These are phyloP conservation scores for Pilophorus perplexus DNA, from an alignment of 2,888 invertebrate species.

Conservation along the genomic window DNA sequence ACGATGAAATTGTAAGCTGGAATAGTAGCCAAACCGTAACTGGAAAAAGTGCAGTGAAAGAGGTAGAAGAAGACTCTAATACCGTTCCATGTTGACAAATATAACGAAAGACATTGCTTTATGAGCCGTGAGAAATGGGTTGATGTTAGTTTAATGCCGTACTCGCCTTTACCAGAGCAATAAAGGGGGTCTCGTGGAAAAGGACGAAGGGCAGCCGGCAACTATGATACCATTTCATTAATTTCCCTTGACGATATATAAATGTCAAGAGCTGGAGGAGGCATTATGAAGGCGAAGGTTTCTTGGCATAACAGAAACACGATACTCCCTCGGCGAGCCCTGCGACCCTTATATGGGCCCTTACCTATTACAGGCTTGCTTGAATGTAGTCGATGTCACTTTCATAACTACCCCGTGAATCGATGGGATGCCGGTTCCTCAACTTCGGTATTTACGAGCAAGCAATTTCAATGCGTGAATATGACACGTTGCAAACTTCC, in stretches of 20 bases:
- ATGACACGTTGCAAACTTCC: too few relatives aligned
- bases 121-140: conserved; percentile 39
- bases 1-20: too few relatives aligned
- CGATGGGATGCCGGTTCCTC: too few relatives aligned
- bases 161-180: conserved; percentile 32
- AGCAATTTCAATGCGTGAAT: too few relatives aligned
- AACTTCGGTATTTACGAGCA: too few relatives aligned
- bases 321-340: conserved; percentile 23
- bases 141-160: conserved; percentile 36
- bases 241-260: conserved; percentile 39
- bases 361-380: conserved; percentile 10
- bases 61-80: neutral
- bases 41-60: too few relatives aligned
- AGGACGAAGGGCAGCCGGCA: conserved; percentile 22
- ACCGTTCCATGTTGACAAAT: conserved; percentile 21
- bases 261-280: conserved; percentile 25
- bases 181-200: conserved; percentile 21
- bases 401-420: too few relatives aligned
- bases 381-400: too few relatives aligned
- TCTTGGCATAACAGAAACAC: conserved; percentile 22
- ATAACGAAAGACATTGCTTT: conserved; percentile 35
- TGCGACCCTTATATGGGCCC: neutral
- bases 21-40: too few relatives aligned
- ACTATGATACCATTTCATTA: conserved; percentile 37
- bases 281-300: neutral